Evolutionary conservation across 2,797 vertebrate species (phyloP).

Genomic region (Tenualosa ilisha): DNA sequence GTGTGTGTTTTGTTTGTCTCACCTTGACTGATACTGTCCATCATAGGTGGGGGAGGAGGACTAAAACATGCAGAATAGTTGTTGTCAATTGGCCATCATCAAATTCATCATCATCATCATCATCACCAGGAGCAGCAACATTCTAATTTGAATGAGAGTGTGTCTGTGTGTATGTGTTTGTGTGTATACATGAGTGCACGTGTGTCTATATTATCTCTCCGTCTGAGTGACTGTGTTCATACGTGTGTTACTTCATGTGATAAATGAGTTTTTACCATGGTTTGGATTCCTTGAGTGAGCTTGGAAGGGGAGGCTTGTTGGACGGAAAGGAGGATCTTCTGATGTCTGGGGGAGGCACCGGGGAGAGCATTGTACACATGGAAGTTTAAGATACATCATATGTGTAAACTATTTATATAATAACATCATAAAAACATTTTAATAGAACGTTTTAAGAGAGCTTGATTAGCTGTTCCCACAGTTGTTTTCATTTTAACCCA

Average conservation of each 20-base stretch:
- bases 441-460: too few relatives aligned
- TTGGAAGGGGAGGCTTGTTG: constrained; percentile 55
- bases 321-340: constrained; percentile 53
- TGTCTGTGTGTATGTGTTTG: too few relatives aligned
- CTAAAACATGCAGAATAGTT: constrained; percentile 47
- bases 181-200: too few relatives aligned
- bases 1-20: constrained; percentile 37
- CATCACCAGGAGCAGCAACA: background rate
- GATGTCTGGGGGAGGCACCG: constrained; percentile 48
- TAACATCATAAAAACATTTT: too few relatives aligned
- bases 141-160: too few relatives aligned
- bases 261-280: constrained; percentile 53
- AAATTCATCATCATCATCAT: background rate
- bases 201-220: too few relatives aligned
- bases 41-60: constrained; percentile 43
- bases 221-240: too few relatives aligned
- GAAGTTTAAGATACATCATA: too few relatives aligned
- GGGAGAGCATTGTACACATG: background rate
- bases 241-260: background rate
- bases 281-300: constrained; percentile 60
- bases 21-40: constrained; percentile 57
- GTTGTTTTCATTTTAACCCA: too few relatives aligned
- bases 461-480: too few relatives aligned
- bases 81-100: background rate
- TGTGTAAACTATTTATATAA: too few relatives aligned